Conservation (phyloP, 2,797 vertebrate species). For the Acipenser transmontanus region DNA sequence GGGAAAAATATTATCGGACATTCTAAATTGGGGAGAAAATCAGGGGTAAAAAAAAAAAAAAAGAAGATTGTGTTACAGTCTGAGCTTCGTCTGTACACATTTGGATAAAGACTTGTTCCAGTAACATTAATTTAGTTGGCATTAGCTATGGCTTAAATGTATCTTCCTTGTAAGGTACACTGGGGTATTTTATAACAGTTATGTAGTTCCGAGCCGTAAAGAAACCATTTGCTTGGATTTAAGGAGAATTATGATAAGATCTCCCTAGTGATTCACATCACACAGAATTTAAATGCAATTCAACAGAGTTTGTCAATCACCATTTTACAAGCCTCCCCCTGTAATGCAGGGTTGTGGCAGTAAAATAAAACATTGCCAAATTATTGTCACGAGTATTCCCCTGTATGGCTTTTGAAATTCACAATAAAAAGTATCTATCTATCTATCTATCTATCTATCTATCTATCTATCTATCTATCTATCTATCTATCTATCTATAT, state of each 20-base stretch:
- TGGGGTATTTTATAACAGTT: conserved; percentile 49
- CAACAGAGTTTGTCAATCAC: conserved; percentile 60
- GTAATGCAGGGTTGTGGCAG: conserved; percentile 39
- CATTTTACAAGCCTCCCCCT: conserved; percentile 35
- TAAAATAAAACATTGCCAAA: conserved; percentile 31
- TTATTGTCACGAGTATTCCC: neutral
- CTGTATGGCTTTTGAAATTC: conserved; percentile 12
- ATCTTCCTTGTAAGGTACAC: conserved; percentile 41
- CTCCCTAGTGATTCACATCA: conserved; percentile 42
- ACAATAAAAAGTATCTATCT: no score
- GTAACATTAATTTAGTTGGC: conserved; percentile 71
- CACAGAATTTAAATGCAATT: conserved; percentile 50
- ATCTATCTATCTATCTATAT: no score
- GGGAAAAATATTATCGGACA: no score
- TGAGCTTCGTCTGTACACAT: neutral
- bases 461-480: no score
- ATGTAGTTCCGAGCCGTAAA: conserved; percentile 43
- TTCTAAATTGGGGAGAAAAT: no score
- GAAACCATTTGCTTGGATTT: conserved; percentile 45
- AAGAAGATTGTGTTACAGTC: neutral
- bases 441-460: no score
- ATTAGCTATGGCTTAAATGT: conserved; percentile 48
- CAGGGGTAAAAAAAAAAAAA: no score
- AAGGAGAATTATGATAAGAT: conserved; percentile 45
- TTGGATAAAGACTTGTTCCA: conserved; percentile 8